Conservation (phyloP, 2,888 invertebrate species). For the Acrobasis consociella region DNA sequence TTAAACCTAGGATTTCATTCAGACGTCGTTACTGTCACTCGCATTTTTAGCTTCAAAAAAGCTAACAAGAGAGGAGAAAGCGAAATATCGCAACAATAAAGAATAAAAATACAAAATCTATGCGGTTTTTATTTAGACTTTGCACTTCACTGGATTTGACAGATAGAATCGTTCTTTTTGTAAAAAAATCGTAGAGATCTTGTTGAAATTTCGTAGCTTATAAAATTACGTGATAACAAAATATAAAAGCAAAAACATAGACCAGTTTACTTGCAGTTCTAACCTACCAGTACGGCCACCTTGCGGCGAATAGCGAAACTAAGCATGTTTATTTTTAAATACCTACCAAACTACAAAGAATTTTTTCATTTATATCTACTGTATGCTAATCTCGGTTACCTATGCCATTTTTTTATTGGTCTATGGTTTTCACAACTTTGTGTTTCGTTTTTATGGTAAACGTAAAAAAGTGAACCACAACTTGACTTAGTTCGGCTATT, state of each 20-base stretch:
- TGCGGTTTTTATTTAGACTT: constrained; percentile 1
- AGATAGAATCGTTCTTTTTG: neutral
- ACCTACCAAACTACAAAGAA: neutral
- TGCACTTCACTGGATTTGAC: neutral
- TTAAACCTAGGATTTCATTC: neutral
- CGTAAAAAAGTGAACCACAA: neutral
- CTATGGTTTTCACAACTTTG: no score
- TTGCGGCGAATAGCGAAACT: constrained; percentile 39
- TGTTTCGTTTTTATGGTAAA: no score
- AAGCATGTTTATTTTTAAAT: neutral
- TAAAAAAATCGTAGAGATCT: no score
- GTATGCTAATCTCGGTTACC: neutral
- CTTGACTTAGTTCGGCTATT: constrained; percentile 1
- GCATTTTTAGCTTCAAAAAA: neutral
- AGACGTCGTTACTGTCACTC: neutral
- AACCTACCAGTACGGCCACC: constrained; percentile 40
- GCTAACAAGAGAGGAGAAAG: neutral
- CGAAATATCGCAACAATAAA: neutral
- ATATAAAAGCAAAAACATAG: no score
- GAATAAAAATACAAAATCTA: neutral
- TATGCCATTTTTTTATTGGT: neutral
- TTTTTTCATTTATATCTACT: neutral
- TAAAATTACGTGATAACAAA: no score
- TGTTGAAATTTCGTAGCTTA: no score
- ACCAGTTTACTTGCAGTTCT: neutral